Conservation (phyloP, 2,797 vertebrate species). For the Aeoliscus strigatus region DNA sequence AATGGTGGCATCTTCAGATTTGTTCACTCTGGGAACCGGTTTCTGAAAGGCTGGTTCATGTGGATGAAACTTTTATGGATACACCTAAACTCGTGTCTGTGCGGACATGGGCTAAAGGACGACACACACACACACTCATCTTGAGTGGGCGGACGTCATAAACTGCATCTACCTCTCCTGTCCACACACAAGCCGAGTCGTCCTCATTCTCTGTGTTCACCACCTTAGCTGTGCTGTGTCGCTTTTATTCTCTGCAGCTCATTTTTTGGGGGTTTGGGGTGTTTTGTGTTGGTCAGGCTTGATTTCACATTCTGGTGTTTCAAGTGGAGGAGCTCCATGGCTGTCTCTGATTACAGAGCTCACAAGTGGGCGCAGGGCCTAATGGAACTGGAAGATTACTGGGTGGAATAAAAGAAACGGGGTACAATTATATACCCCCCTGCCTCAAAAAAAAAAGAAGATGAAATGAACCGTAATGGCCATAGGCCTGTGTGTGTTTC, state of each 20-base stretch:
- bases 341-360: slow-evolving; percentile 33
- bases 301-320: slow-evolving; percentile 43
- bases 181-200: slow-evolving; percentile 12
- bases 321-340: slow-evolving; percentile 20
- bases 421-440: slow-evolving; percentile 29
- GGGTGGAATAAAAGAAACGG: slow-evolving; percentile 20
- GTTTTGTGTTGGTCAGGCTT: slow-evolving; percentile 30
- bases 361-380: slow-evolving; percentile 34
- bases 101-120: too few relatives aligned
- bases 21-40: too few relatives aligned
- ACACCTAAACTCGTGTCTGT: too few relatives aligned
- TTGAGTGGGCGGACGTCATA: too few relatives aligned
- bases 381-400: slow-evolving; percentile 47
- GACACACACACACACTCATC: too few relatives aligned
- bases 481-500: too few relatives aligned
- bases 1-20: too few relatives aligned
- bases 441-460: slow-evolving; percentile 10
- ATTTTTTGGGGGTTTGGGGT: slow-evolving; percentile 13
- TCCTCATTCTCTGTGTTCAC: slow-evolving; percentile 32
- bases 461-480: slow-evolving; percentile 36
- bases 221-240: not conserved
- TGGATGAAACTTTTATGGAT: too few relatives aligned
- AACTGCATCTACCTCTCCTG: slow-evolving; percentile 25
- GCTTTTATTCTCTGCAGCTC: slow-evolving; percentile 14
- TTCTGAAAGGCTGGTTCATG: too few relatives aligned